Percentiles rank a stretch among this genome's conserved stretches.
Evolutionary conservation across 2,797 vertebrate genomes (phyloP).

Genomic region (Hippopotamyrus pictus): DNA sequence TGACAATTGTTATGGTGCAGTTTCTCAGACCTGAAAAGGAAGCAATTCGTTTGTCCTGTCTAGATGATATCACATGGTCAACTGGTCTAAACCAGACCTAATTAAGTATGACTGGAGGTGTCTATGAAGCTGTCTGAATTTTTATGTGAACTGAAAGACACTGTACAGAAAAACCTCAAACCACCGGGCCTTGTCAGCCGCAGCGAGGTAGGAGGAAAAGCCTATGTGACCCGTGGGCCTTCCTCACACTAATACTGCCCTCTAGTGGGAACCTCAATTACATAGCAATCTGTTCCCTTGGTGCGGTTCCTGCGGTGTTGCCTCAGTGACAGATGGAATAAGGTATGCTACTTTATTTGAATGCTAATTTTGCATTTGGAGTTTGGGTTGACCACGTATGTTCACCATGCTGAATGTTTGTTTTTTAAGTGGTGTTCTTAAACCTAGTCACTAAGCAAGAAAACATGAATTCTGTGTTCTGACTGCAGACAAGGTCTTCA

Average conservation of each 20-base stretch:
- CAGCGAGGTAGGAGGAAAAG: background rate
- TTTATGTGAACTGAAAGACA: background rate
- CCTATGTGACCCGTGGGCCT: background rate
- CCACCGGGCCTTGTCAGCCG: background rate
- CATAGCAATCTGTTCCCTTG: background rate
- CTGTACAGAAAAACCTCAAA: constrained; percentile 12
- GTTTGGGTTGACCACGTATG: background rate
- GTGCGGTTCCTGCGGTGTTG: background rate
- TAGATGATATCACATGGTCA: background rate
- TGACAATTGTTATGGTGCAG: background rate
- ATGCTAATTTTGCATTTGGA: background rate
- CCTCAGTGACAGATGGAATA: background rate
- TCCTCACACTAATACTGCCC: constrained; percentile 23
- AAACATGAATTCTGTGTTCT: constrained; percentile 24
- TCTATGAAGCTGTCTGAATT: background rate
- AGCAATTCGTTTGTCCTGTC: background rate
- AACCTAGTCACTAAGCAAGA: constrained; percentile 14
- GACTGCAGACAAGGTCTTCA: constrained; percentile 21
- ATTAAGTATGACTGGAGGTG: background rate
- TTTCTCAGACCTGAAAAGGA: background rate
- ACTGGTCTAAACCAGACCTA: background rate
- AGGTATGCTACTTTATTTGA: constrained; percentile 14
- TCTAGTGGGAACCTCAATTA: constrained; percentile 7
- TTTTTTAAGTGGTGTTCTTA: constrained; percentile 15
- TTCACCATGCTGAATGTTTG: constrained; percentile 5